These are phyloP conservation scores for Drosophila rellima DNA, from an alignment of 2,888 invertebrate genomes.

Conservation along the genomic window DNA sequence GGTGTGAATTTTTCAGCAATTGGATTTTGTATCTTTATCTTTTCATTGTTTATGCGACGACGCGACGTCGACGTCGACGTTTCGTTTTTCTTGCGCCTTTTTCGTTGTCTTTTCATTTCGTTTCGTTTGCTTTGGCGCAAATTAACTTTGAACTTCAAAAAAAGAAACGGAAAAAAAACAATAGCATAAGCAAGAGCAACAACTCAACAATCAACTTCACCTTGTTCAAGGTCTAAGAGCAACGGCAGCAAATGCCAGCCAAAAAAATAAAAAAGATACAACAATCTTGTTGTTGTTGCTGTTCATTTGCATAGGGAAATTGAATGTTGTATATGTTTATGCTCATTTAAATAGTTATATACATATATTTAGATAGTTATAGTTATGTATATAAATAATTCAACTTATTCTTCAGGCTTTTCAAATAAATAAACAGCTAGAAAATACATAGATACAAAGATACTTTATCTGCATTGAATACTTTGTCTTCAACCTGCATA, in stretches of 20 bases:
- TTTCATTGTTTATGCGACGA: conserved; percentile 68
- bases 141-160: conserved; percentile 79
- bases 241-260: conserved; percentile 63
- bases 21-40: conserved; percentile 72
- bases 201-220: conserved; percentile 78
- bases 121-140: conserved; percentile 57
- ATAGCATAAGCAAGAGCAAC: conserved; percentile 25
- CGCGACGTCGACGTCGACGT: conserved; percentile 28
- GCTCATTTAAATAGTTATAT: conserved; percentile 13
- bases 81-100: conserved; percentile 48
- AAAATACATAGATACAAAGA: background rate
- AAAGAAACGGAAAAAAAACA: conserved; percentile 13
- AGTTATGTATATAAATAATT: conserved; percentile 18
- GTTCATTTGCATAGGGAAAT: conserved; percentile 77
- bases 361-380: conserved; percentile 5
- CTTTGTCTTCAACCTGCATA: conserved; percentile 43
- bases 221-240: conserved; percentile 78
- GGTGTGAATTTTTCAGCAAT: conserved; percentile 76
- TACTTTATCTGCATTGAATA: conserved; percentile 32
- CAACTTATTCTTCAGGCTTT: conserved; percentile 37
- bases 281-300: conserved; percentile 42
- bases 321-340: conserved; percentile 59
- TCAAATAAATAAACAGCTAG: conserved; percentile 19
- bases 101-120: conserved; percentile 34
- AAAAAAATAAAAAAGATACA: conserved; percentile 34